Evolutionary conservation across 2,113 vertebrate genomes (phyloP).

Genomic region (Spheniscus mendiculus): DNA sequence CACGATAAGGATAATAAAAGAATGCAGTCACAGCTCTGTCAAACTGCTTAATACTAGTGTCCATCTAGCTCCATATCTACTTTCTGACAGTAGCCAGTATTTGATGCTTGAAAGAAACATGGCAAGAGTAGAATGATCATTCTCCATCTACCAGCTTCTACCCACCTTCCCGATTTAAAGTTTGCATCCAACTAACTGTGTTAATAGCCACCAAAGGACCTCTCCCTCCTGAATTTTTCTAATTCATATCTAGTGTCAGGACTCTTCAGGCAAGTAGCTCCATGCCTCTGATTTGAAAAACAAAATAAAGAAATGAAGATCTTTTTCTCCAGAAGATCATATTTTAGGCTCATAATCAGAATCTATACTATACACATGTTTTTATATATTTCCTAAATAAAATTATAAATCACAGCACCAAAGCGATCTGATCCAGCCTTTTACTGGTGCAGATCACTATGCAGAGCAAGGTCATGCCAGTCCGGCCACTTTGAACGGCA

Average conservation of each 20-base stretch:
- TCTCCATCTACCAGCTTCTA: background rate
- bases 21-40: background rate
- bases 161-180: background rate
- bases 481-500: background rate
- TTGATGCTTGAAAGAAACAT: background rate
- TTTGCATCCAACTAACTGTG: background rate
- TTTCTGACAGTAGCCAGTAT: background rate
- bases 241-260: background rate
- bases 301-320: background rate
- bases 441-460: background rate
- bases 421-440: background rate
- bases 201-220: background rate
- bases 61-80: background rate
- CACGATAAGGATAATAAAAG: background rate
- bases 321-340: background rate
- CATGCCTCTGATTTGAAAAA: background rate
- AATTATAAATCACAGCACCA: background rate
- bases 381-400: background rate
- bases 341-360: background rate
- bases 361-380: rapidly evolving
- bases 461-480: background rate
- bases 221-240: background rate
- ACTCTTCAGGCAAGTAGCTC: background rate
- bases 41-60: background rate
- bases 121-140: background rate